Conservation (phyloP, 2,113 vertebrate genomes). For the Chrysemys picta region DNA sequence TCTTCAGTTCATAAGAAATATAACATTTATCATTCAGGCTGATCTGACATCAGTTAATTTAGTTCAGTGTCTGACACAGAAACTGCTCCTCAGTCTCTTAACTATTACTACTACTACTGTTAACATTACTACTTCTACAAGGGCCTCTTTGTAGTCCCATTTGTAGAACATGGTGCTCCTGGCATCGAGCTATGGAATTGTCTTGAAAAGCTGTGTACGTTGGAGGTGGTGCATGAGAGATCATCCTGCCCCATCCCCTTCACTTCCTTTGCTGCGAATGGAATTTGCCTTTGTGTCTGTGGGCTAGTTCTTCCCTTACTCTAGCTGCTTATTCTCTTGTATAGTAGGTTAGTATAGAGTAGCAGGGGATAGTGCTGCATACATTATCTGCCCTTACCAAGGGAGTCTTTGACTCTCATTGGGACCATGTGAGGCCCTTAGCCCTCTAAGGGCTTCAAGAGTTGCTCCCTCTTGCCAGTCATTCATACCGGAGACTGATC, state of each 20-base stretch:
- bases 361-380: background rate
- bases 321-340: background rate
- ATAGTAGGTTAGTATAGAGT: background rate
- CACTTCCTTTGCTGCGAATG: background rate
- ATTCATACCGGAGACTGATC: too few species aligned
- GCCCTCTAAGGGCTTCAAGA: too few species aligned
- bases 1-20: constrained; percentile 3
- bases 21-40: background rate
- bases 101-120: background rate
- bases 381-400: background rate
- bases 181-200: background rate
- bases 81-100: background rate
- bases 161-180: background rate
- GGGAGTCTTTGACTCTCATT: too few species aligned
- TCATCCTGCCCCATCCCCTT: background rate
- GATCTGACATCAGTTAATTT: background rate
- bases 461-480: too few species aligned
- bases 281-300: background rate
- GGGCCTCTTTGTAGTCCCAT: background rate
- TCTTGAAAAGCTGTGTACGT: background rate
- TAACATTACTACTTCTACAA: background rate
- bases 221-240: background rate
- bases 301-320: background rate
- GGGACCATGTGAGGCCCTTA: background rate
- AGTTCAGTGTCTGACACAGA: background rate